These are phyloP conservation scores for Tinea trinotella DNA, from an alignment of 2,888 invertebrate genomes.

Conservation along the genomic window DNA sequence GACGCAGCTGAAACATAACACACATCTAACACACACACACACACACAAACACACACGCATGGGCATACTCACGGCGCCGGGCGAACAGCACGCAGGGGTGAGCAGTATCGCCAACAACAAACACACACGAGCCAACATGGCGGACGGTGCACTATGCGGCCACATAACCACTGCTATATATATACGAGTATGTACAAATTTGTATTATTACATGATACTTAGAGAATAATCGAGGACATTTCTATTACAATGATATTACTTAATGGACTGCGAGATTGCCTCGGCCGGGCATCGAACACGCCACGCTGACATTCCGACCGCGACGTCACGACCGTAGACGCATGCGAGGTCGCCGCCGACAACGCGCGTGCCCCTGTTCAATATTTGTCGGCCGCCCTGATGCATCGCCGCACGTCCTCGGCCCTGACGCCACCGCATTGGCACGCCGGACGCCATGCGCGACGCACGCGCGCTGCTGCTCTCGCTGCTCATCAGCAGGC, in stretches of 20 bases:
- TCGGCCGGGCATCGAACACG: no score
- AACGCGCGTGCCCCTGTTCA: not conserved
- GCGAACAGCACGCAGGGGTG: not conserved
- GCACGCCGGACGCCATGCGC: constrained; percentile 23
- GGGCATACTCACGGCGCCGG: not conserved
- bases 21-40: not conserved
- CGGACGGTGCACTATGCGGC: not conserved
- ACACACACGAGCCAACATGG: not conserved
- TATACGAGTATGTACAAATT: not conserved
- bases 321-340: no score
- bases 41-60: not conserved
- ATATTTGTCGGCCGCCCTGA: not conserved
- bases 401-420: not conserved
- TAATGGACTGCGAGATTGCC: no score
- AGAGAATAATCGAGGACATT: not conserved
- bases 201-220: not conserved
- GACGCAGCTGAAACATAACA: constrained; percentile 3
- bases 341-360: no score
- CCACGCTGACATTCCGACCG: not conserved
- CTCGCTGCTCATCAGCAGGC: not conserved
- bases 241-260: not conserved
- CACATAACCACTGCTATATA: not conserved
- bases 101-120: not conserved
- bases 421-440: no score
- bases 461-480: constrained; percentile 10